phyloP scores from a whole-genome alignment of 1,140 invertebrate genomes.

The Aphelinus atriplicis region DNA sequence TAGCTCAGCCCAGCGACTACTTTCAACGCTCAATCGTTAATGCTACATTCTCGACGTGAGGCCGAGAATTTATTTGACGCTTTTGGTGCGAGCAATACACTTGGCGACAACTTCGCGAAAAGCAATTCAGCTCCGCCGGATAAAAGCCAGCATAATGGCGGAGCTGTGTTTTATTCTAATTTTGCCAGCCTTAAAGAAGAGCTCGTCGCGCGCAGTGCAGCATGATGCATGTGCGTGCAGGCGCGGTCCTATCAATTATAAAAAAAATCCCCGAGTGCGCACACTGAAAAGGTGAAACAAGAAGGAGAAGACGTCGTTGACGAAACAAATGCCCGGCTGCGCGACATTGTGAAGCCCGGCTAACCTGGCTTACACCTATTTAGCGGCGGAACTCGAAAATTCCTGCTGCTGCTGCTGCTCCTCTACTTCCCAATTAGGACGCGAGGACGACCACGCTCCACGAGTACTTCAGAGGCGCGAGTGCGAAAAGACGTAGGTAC shows the following conservation, averaged over 20 bases:
- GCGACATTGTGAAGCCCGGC: too few relatives aligned
- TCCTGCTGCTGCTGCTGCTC: background rate
- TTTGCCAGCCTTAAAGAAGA: background rate
- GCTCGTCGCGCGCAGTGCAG: background rate
- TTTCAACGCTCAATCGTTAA: too few relatives aligned
- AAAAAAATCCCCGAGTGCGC: background rate
- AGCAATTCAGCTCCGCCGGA: too few relatives aligned
- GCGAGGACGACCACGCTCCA: background rate
- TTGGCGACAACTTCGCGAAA: too few relatives aligned
- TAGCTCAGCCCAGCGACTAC: too few relatives aligned
- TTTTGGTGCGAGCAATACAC: too few relatives aligned
- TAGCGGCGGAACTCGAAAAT: background rate
- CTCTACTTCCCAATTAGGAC: constrained; percentile 5
- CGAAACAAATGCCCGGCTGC: too few relatives aligned
- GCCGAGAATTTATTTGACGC: too few relatives aligned
- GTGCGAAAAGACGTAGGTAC: background rate
- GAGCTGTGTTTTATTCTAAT: constrained; percentile 5
- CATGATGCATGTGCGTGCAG: background rate
- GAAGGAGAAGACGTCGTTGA: background rate
- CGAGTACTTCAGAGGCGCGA: background rate
- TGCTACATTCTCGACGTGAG: too few relatives aligned
- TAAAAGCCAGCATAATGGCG: background rate
- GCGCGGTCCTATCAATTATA: constrained; percentile 2
- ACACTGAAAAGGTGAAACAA: background rate
- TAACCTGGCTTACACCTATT: background rate